These are phyloP conservation scores for Dryobota labecula DNA, from an alignment of 2,888 invertebrate genomes.

Conservation along the genomic window DNA sequence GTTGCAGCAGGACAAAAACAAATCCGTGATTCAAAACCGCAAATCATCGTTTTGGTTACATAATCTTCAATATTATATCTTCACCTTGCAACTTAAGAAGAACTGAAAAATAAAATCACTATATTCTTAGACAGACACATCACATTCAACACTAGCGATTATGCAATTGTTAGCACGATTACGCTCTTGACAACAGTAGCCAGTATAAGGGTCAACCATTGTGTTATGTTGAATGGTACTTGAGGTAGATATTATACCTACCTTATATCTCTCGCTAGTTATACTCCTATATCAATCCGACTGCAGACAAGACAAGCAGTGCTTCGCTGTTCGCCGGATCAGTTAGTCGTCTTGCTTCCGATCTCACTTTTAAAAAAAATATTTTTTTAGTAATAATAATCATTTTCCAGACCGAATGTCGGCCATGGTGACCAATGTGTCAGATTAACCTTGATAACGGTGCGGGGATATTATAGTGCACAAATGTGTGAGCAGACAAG, in stretches of 20 bases:
- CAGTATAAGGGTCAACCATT: constrained; percentile 17
- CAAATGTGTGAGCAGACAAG: no score
- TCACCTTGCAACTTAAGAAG: neutral
- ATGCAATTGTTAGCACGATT: constrained; percentile 13
- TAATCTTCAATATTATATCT: neutral
- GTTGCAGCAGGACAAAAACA: neutral
- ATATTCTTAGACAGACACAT: neutral
- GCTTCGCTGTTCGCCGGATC: neutral
- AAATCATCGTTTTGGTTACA: neutral
- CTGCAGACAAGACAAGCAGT: neutral
- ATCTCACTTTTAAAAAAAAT: neutral
- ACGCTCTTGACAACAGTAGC: neutral
- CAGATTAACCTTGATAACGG: no score
- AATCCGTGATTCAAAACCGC: no score
- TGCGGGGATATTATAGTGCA: no score
- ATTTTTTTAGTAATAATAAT: neutral
- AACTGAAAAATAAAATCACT: constrained; percentile 1
- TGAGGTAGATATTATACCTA: neutral
- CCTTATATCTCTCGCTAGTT: neutral
- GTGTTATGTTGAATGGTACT: neutral
- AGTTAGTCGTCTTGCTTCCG: neutral
- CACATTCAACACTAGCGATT: constrained; percentile 6
- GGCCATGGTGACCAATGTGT: no score
- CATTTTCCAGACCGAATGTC: no score
- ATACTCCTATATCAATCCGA: neutral